These are phyloP conservation scores for Eupithecia centaureata DNA, from an alignment of 2,888 invertebrate genomes.

Conservation along the genomic window DNA sequence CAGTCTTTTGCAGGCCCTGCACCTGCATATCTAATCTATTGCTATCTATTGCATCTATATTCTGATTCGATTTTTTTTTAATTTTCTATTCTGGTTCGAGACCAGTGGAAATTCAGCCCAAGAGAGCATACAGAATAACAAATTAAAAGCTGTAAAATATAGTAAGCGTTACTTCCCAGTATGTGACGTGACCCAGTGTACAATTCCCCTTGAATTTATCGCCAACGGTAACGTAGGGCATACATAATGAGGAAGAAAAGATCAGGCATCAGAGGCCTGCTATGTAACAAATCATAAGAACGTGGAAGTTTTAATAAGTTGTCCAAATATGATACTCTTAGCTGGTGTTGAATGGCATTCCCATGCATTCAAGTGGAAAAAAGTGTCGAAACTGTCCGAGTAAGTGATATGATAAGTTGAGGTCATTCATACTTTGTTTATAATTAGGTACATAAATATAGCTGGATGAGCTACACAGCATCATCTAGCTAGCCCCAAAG, in stretches of 20 bases:
- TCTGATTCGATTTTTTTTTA: too few species aligned
- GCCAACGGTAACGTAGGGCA: slow-evolving; percentile 38
- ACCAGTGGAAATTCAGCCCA: not conserved
- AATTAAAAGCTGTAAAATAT: not conserved
- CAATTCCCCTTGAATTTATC: slow-evolving; percentile 41
- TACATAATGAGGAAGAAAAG: slow-evolving; percentile 41
- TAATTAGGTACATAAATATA: not conserved
- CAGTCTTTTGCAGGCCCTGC: too few species aligned
- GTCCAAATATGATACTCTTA: slow-evolving; percentile 13
- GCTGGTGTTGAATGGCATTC: slow-evolving; percentile 14
- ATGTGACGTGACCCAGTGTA: slow-evolving; percentile 29
- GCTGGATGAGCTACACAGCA: not conserved
- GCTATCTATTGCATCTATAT: too few species aligned
- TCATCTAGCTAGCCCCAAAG: not conserved
- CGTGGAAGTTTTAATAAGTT: slow-evolving; percentile 34
- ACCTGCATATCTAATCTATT: too few species aligned
- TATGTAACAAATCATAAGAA: slow-evolving; percentile 39
- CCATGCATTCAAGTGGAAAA: not conserved
- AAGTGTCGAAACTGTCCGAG: not conserved
- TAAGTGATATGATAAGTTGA: not conserved
- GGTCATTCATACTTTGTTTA: not conserved
- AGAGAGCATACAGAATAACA: not conserved
- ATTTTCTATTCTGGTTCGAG: too few species aligned
- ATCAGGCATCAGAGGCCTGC: slow-evolving; percentile 35
- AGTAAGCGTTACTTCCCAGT: slow-evolving; percentile 22